These are phyloP conservation scores for Hymenopus coronatus DNA, from an alignment of 2,888 invertebrate species.

Conservation along the genomic window DNA sequence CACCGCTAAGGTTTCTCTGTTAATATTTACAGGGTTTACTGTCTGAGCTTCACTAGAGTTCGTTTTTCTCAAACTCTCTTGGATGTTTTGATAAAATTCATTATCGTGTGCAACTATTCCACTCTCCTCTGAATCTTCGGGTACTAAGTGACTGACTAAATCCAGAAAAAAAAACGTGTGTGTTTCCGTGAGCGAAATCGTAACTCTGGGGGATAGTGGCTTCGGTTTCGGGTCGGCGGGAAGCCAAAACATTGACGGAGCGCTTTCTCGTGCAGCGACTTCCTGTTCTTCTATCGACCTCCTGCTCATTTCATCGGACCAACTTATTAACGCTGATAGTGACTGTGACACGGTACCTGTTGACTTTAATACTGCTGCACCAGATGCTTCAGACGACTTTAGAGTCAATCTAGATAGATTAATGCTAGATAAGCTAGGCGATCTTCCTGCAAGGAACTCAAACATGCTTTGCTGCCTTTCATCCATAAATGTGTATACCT, in stretches of 20 bases:
- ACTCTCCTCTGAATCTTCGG: conserved; percentile 59
- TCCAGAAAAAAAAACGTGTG: conserved; percentile 63
- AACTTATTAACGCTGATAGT: not conserved
- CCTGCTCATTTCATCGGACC: not conserved
- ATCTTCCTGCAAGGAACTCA: not conserved
- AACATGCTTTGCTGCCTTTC: not conserved
- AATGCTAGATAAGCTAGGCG: not conserved
- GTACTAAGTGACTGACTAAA: conserved; percentile 60
- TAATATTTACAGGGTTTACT: conserved; percentile 57
- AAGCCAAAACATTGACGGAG: conserved; percentile 11
- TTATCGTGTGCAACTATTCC: conserved; percentile 59
- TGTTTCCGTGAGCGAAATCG: conserved; percentile 63
- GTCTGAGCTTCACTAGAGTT: conserved; percentile 71
- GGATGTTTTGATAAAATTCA: conserved; percentile 63
- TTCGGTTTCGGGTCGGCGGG: not conserved
- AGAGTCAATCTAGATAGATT: not conserved
- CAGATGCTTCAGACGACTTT: not conserved
- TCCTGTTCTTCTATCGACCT: not conserved
- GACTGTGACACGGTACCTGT: not conserved
- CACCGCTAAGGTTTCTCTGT: conserved; percentile 60
- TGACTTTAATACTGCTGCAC: not conserved
- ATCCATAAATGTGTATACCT: not conserved
- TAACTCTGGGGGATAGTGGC: not conserved
- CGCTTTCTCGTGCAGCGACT: not conserved
- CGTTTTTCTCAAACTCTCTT: conserved; percentile 64